Conservation (phyloP, 2,888 invertebrate species). For the Charanyca ferruginea region DNA sequence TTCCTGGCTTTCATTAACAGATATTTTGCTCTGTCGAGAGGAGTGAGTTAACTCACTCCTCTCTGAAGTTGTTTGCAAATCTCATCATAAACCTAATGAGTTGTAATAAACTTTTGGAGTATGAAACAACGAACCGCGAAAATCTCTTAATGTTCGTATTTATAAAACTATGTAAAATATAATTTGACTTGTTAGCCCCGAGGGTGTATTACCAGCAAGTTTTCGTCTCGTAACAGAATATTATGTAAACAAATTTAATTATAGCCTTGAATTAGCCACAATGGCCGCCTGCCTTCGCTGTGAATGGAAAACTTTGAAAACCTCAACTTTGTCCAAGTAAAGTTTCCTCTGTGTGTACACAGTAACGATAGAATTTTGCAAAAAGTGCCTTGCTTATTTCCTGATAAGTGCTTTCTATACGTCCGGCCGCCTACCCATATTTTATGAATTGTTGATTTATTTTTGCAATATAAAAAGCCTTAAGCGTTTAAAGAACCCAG, state of each 20-base stretch:
- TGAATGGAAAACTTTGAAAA: slow-evolving; percentile 84
- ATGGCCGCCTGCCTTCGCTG: slow-evolving; percentile 81
- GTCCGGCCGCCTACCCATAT: slow-evolving; percentile 25
- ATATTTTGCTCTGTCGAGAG: slow-evolving; percentile 29
- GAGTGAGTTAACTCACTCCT: slow-evolving; percentile 41
- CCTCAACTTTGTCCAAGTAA: slow-evolving; percentile 83
- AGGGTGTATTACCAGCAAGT: slow-evolving; percentile 74
- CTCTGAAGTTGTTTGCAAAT: slow-evolving; percentile 42
- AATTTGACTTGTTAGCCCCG: slow-evolving; percentile 61
- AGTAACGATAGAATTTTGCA: slow-evolving; percentile 78
- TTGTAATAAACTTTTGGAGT: slow-evolving; percentile 42
- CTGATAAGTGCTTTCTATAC: slow-evolving; percentile 69
- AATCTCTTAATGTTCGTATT: slow-evolving; percentile 50
- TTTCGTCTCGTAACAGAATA: slow-evolving; percentile 81
- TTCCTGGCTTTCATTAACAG: slow-evolving; percentile 31
- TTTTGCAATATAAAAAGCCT: slow-evolving; percentile 10
- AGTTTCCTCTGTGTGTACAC: slow-evolving; percentile 75
- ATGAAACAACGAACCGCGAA: slow-evolving; percentile 41
- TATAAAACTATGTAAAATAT: slow-evolving; percentile 59
- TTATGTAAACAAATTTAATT: slow-evolving; percentile 89
- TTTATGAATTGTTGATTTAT: slow-evolving; percentile 40
- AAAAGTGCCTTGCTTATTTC: slow-evolving; percentile 74
- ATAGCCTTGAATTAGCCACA: slow-evolving; percentile 88
- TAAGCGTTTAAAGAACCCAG: slow-evolving; percentile 5
- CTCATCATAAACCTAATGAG: slow-evolving; percentile 39